Base-by-base conservation (phyloP, 2,113 vertebrate genomes). In the Lophochroa leadbeateri region DNA sequence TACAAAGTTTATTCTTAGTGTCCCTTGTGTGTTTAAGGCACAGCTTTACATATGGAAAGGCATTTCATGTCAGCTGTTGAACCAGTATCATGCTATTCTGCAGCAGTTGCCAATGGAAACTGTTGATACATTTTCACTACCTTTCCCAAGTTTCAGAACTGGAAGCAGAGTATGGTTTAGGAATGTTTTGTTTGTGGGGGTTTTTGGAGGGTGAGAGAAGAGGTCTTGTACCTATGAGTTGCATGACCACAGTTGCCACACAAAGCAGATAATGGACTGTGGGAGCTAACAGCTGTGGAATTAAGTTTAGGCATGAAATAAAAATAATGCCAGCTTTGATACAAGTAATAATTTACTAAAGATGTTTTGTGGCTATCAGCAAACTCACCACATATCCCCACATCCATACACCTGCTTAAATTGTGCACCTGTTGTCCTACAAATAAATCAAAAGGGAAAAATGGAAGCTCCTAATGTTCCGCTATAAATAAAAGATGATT, bases 11-110 rank as follows among this genome's bases (percentile, higher is more conserved):
- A 98, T 98, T 97, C 97, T 98, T 97, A 88, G 96, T 98, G 98
- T 98, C 98, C 98, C 98, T 98, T 98, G 98, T 98, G 98, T 98
- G 97, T 98, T 98, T 98, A 98, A 98, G 98, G 97, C 98, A 98
- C 94, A 95, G 97, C 98, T 99, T 98, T 98, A 98, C 98, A 99
- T 98, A 98, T 98, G 98, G 98, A 97, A 96, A 97, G 97, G 98
- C 98, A 98, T 98, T 98, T 98, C 97, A 96, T 97, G 97, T 98
- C 98, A 98, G 98, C 98, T 97, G 98, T 98, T 98, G 97, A 98
- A 65, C 96, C 44, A 41, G 92, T 96, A 97, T 97, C 97, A 88
- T 94, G 91, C 97, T 97, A 96, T 94, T 97, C 96, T 95, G 92
- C 94, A 93, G 86, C 91, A 96, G 97, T 97, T 96, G 97, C 97